Conservation (phyloP, 1,140 invertebrate genomes). For the Drosophila pseudoananassae region DNA sequence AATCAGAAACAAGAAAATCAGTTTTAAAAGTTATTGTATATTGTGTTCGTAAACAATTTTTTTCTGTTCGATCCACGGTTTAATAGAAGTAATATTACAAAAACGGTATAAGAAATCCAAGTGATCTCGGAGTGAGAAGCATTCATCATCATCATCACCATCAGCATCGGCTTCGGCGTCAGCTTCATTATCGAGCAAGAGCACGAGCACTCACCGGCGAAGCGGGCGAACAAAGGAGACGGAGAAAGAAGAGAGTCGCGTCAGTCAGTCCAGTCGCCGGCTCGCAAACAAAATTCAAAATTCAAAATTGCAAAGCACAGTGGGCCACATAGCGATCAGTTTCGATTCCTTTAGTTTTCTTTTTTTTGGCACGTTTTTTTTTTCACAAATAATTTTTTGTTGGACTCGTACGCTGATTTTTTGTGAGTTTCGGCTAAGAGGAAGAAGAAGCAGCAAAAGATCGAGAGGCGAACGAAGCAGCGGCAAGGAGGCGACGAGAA, state of each 20-base stretch:
- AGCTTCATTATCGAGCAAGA: conserved; percentile 2
- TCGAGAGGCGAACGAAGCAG: neutral
- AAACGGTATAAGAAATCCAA: conserved; percentile 26
- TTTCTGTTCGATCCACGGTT: conserved; percentile 59
- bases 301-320: conserved; percentile 52
- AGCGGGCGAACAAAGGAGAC: conserved; percentile 40
- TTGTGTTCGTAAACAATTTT: conserved; percentile 75
- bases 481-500: neutral
- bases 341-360: conserved; percentile 16
- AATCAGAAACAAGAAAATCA: conserved; percentile 44
- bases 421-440: conserved; percentile 42
- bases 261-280: conserved; percentile 5
- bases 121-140: conserved; percentile 45
- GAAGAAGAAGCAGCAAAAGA: conserved; percentile 3
- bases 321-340: conserved; percentile 13
- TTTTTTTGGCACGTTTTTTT: conserved; percentile 41
- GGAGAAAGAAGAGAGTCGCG: neutral
- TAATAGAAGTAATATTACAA: conserved; percentile 21
- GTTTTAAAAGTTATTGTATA: conserved; percentile 27
- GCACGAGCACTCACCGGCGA: conserved; percentile 41
- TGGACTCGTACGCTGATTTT: conserved; percentile 40
- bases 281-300: conserved; percentile 70
- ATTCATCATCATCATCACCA: neutral
- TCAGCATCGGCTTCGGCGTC: too few species aligned
- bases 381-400: conserved; percentile 60